Evolutionary conservation across 35 echinoderm and acorn worm genomes (phyloP).

Genomic region (Hemicentrotus pulcherrimus): DNA sequence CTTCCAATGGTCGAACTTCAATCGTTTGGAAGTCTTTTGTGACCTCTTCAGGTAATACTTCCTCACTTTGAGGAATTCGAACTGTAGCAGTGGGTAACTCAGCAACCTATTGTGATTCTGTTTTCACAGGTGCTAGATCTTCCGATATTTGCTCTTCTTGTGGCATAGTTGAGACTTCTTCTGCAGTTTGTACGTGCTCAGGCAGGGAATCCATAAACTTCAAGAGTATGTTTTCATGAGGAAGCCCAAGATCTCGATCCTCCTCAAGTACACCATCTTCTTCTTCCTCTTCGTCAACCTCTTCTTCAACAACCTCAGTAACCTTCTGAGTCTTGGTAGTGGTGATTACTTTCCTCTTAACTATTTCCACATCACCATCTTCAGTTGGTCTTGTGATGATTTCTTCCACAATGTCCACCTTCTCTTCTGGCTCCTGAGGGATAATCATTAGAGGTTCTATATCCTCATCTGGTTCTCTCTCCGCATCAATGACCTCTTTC

Average conservation of each 20-base stretch:
- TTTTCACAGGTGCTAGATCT: neutral
- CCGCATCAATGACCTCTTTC: constrained; percentile 38
- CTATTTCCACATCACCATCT: constrained; percentile 37
- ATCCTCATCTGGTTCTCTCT: constrained; percentile 28
- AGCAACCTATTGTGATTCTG: neutral
- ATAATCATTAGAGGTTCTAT: neutral
- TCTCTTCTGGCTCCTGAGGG: constrained; percentile 34
- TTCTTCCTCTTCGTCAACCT: constrained; percentile 56
- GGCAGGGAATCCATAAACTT: constrained; percentile 81
- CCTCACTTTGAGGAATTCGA: constrained; percentile 38
- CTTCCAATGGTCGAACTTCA: neutral
- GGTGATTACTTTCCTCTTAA: constrained; percentile 61
- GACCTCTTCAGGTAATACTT: neutral
- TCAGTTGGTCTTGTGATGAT: constrained; percentile 50
- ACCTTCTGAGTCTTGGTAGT: constrained; percentile 54
- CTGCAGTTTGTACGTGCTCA: constrained; percentile 47
- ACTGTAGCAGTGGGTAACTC: neutral
- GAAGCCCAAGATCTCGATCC: constrained; percentile 70
- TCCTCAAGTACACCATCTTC: constrained; percentile 55
- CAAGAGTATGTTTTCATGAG: constrained; percentile 67
- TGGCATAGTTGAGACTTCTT: constrained; percentile 41
- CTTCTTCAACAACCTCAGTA: constrained; percentile 48
- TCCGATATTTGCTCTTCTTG: neutral
- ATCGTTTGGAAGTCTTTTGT: constrained; percentile 36
- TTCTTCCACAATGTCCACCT: constrained; percentile 52